Base-by-base conservation (phyloP, 1,140 invertebrate species). In the Thaumetopoea pityocampa region DNA sequence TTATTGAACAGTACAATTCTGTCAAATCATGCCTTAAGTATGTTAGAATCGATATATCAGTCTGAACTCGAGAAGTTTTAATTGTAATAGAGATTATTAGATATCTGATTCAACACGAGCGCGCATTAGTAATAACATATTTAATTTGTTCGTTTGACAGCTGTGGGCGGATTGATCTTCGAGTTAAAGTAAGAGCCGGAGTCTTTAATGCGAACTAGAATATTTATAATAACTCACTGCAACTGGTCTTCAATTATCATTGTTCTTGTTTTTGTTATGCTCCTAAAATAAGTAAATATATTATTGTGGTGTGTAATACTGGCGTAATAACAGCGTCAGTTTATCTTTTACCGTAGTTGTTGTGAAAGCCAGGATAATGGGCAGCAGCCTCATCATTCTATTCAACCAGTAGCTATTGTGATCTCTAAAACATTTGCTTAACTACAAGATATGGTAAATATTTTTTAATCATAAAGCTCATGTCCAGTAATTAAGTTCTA, bases 61-160 rank as follows among this genome's bases (percentile, higher is more conserved):
- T 37, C 49, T 59, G 53, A 54, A 62, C 61, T 48, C 55, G 41
- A 63, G n/a, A 60, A 47, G 61, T 70, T 74, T 79, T 79, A 81
- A 81, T 79, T 81, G 74, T 77, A 76, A 67, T 72, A 58, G 67
- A 78, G 74, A 79, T 81, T 78, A 81, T 34, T 37, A 43, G 40
- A 69, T 81, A 81, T 81, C 77, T 68, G 72, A 81, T 77, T 57
- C 26, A 36, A 59, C 35, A 59, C 59, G 64, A 62, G 58, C 68
- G 60, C 65, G 71, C 69, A 76, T 77, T 77, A 64, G 67, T 77
- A 77, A 82, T 74, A 79, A 82, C 74, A 79, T 82, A 79, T 79
- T 82, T 77, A 79, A 77, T 82, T 72, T 67, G 64, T 60, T 61
- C 61, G 55, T 73, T 69, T 79, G 78, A 82, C 78, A 82, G 70